Evolutionary conservation across 2,113 vertebrate genomes (phyloP).

Genomic region (Nasalis larvatus): DNA sequence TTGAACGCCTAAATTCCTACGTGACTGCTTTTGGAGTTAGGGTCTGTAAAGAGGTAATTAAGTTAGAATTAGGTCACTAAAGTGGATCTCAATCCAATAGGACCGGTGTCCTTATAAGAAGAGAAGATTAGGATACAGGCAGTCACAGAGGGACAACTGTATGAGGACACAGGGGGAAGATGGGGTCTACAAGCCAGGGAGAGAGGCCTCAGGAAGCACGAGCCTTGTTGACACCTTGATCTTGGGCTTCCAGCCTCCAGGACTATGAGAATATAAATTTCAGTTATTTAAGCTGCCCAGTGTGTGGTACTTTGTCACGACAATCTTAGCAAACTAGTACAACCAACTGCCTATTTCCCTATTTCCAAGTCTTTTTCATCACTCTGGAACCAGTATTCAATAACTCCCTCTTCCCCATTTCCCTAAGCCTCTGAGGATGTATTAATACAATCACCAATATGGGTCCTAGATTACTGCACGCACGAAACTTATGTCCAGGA

Average conservation of each 20-base stretch:
- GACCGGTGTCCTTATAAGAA: background rate
- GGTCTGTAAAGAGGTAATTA: background rate
- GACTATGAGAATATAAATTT: background rate
- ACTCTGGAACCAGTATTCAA: background rate
- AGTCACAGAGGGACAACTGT: background rate
- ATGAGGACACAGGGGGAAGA: background rate
- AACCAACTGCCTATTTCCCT: background rate
- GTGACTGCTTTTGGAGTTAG: background rate
- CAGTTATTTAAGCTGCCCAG: background rate
- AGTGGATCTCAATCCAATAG: background rate
- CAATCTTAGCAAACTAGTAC: background rate
- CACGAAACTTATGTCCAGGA: background rate
- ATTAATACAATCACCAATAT: background rate
- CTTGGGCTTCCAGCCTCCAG: background rate
- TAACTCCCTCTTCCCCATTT: background rate
- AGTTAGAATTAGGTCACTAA: background rate
- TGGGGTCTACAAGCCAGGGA: background rate
- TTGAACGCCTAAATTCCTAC: background rate
- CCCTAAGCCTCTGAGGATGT: background rate
- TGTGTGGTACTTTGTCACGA: background rate
- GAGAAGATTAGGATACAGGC: background rate
- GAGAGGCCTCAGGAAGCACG: background rate
- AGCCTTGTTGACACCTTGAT: background rate
- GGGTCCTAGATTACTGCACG: background rate
- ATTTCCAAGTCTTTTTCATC: background rate